Evolutionary conservation across 1,140 invertebrate species (phyloP), one percentile per base, ranked within the genome.

Genomic region (Leptinotarsa defecta): DNA sequence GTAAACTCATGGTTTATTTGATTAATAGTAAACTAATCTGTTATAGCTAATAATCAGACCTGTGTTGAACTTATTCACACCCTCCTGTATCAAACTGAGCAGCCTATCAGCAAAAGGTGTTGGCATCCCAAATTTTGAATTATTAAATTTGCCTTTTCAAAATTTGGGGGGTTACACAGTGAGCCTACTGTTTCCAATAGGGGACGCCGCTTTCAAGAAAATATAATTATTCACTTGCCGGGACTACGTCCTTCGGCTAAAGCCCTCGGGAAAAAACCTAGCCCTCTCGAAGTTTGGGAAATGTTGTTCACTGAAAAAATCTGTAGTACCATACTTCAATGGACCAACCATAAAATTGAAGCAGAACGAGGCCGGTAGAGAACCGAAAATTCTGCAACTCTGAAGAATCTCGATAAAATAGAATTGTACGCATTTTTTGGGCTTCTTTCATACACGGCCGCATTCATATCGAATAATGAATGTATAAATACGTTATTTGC

Each of bases 401-500:
- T 13, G 20, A 65, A 65, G 19, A 65, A 65, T 20, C 15, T n/a
- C 20, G 5, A 65, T n/a, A 15, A 61, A 61, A 61, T 13, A 22
- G 63, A 22, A 20, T 27, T 27, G 27, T 27, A 27, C 27, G 27
- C 27, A 27, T 68, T 34, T 68, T 34, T 17, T 19, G 4, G 65
- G 6, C 65, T 68, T 27, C n/a, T 27, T 13, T 27, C 34, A 34
- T 68, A 68, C 34, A 15, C 65, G 6, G 20, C 11, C 3, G 27
- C 34, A 34, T 68, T 52, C 49, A 68, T 13, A 13, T 68, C 65
- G 27, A 68, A 34, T n/a, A 20, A 68, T 68, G 65, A 68, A 34
- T 27, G 3, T 68, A 24, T 68, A 24, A 34, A 68, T 20, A 27
- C 65, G 8, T 13, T 68, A 13, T 68, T 68, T 13, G 27, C 65